Percentiles rank a stretch among this genome's conserved stretches.
These are phyloP conservation scores for Oscheius sp. DNA, from an alignment of 2,888 invertebrate genomes.

Conservation along the genomic window DNA sequence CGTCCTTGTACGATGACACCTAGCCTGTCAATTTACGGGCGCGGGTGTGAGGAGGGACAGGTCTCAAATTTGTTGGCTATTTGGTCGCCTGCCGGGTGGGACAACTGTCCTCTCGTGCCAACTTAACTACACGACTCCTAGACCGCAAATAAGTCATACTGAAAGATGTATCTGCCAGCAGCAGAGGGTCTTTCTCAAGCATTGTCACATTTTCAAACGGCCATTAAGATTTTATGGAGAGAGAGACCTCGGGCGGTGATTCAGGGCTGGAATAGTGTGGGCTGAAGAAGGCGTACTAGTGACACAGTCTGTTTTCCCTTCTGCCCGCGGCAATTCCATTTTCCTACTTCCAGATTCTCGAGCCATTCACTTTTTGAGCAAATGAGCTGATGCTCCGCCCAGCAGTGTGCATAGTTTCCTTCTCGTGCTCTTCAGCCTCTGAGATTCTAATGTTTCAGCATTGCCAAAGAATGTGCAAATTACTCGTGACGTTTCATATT, in stretches of 20 bases:
- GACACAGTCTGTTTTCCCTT: conserved; percentile 1
- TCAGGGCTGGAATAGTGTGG: conserved; percentile 4
- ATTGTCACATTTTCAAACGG: conserved; percentile 3
- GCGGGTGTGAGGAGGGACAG: conserved; percentile 6
- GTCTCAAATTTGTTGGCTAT: conserved; percentile 22
- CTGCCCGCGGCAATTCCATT: background rate
- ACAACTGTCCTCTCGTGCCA: conserved; percentile 11
- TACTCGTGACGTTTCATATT: no score
- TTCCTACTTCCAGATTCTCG: background rate
- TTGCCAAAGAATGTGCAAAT: no score
- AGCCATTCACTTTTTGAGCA: background rate
- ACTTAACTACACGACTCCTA: background rate
- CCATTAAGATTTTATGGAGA: conserved; percentile 15
- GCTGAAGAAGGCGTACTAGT: background rate
- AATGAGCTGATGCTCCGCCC: background rate
- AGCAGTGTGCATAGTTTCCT: no score
- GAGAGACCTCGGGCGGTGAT: background rate
- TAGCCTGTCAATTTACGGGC: conserved; percentile 16
- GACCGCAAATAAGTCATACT: conserved; percentile 3
- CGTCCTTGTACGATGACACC: conserved; percentile 12
- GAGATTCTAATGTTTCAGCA: no score
- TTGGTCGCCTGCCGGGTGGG: conserved; percentile 10
- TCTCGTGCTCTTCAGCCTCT: no score
- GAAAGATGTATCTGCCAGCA: background rate
- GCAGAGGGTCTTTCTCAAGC: background rate